Percentiles rank a stretch among this genome's conserved stretches.
phyloP scores from a whole-genome alignment of 2,888 invertebrate genomes.

The Galeopsomyia nigrocyanea region DNA sequence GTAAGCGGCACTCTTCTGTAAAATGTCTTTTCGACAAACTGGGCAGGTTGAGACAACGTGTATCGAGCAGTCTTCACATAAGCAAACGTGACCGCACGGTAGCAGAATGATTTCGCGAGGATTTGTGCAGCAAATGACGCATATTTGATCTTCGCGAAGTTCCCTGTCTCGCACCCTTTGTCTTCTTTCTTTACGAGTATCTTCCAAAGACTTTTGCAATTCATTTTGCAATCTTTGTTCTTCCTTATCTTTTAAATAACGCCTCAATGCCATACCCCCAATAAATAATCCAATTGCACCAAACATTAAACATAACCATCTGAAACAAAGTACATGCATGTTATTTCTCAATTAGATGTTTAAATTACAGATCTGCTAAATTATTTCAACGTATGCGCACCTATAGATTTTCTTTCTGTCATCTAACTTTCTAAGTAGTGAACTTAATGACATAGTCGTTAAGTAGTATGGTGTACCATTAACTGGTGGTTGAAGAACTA shows the following conservation, averaged over 20 bases:
- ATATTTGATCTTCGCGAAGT: slow-evolving; percentile 77
- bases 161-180: slow-evolving; percentile 76
- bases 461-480: slow-evolving; percentile 82
- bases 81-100: slow-evolving; percentile 91
- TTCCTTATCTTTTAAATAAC: slow-evolving; percentile 71
- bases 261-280: slow-evolving; percentile 69
- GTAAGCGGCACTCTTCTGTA: slow-evolving; percentile 81
- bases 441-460: slow-evolving; percentile 83
- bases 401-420: slow-evolving; percentile 79
- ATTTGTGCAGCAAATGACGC: slow-evolving; percentile 88
- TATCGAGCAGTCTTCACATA: slow-evolving; percentile 87
- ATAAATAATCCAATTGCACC: slow-evolving; percentile 73
- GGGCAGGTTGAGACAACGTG: slow-evolving; percentile 81
- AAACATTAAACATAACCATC: slow-evolving; percentile 72
- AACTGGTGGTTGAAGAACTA: slow-evolving; percentile 81
- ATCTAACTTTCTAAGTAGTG: slow-evolving; percentile 80
- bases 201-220: slow-evolving; percentile 71
- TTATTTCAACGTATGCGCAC: slow-evolving; percentile 63
- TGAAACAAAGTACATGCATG: slow-evolving; percentile 51
- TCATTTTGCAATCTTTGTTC: slow-evolving; percentile 74
- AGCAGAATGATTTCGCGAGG: slow-evolving; percentile 89
- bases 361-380: too few relatives aligned
- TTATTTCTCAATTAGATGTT: background rate
- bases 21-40: slow-evolving; percentile 81
- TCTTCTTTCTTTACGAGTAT: slow-evolving; percentile 77